Base-by-base conservation (phyloP, 2,797 vertebrate genomes). In the Myotis pilosus region DNA sequence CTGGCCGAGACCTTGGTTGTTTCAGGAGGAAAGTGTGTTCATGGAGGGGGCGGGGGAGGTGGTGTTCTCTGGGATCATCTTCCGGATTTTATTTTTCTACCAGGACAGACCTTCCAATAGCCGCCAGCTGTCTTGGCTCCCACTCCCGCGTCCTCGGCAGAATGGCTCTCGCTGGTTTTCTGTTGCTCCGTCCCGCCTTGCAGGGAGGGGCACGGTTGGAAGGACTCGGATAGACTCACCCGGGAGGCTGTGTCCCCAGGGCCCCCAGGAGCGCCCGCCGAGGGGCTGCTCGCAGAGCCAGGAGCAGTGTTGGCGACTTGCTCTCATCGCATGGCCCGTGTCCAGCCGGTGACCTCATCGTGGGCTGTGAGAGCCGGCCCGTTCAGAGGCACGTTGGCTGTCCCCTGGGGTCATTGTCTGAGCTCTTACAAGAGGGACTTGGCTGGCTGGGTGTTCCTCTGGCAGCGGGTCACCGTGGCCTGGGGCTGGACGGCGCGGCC, bases 1-100 rank as follows among this genome's bases (percentile, higher is more conserved):
- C 49, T 28, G n/a, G 7, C 23, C 10, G 6, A 5, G 44, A 12
- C 23, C 33, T 22, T 6, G 28, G 12, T 68, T 33, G 49, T 49
- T 53, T 28, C 33, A 20, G 6, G 25, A 72, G 57, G 85, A 72
- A 87, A 72, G 38, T 5, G 8, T 0, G 6, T 53, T 13, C 25
- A 0, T 15, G 62, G 55, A 41, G 49, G 38, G 53, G 47, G 9
- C 19, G 4, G 8, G 57, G 36, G 55, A 36, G 66, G 33, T 6
- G 0, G 6, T 5, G 0, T 28, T 28, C 25, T 28, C 30, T 36
- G 25, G 23, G 17, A 13, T 25, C 41, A 7, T 6, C 3, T 2
- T 30, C 47, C 25, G 51, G 44, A 7, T 41, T 44, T 81, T 22
- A 13, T n/a, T 57, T 78, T 41, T 38, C 55, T 25, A 0, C 28